Conservation (phyloP, 2,113 vertebrate species). For the Columba livia region DNA sequence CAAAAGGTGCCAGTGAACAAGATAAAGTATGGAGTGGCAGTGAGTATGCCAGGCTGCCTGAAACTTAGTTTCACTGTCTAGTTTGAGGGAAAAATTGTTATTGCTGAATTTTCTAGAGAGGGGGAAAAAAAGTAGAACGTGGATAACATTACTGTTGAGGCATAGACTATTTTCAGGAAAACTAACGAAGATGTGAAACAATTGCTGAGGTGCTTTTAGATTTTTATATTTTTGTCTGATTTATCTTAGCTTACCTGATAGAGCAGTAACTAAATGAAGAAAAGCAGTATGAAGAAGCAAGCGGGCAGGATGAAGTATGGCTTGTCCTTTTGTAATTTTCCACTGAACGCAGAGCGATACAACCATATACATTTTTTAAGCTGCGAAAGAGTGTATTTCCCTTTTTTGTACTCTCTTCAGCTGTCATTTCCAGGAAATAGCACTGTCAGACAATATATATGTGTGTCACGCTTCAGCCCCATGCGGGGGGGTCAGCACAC, state of each 20-base stretch:
- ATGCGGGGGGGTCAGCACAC: background rate
- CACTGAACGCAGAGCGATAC: background rate
- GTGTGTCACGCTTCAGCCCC: background rate
- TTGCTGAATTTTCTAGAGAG: background rate
- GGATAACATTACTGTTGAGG: slow-evolving; percentile 33
- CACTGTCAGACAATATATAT: background rate
- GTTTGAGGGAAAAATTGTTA: slow-evolving; percentile 27
- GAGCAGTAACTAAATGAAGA: slow-evolving; percentile 1
- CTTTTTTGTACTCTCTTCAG: background rate
- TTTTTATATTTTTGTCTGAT: background rate
- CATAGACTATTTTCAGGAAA: slow-evolving; percentile 15
- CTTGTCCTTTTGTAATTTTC: background rate
- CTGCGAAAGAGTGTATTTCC: background rate
- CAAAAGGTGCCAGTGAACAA: slow-evolving; percentile 68
- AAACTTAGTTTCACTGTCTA: slow-evolving; percentile 57
- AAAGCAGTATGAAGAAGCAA: background rate
- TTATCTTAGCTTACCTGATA: background rate
- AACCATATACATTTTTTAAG: background rate
- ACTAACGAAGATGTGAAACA: slow-evolving; percentile 33
- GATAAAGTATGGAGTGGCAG: slow-evolving; percentile 46
- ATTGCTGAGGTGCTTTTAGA: background rate
- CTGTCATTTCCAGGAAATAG: slow-evolving; percentile 14
- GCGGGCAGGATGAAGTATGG: background rate
- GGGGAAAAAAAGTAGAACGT: background rate
- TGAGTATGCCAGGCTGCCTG: slow-evolving; percentile 61